Base-by-base conservation (phyloP, 2,888 invertebrate species). In the Ceriagrion tenellum region DNA sequence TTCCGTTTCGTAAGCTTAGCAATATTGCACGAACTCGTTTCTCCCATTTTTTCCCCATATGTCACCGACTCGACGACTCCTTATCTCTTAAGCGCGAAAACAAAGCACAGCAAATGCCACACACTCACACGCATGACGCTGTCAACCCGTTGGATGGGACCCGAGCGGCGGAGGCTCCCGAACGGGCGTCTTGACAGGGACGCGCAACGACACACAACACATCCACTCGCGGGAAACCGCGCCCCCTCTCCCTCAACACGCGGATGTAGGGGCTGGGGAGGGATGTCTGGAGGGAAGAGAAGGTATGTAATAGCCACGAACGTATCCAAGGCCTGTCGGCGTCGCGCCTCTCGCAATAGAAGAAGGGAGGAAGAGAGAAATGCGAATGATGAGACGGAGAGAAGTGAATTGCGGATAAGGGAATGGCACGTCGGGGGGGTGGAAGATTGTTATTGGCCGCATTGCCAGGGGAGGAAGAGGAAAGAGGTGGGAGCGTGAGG, bases 51-150 rank as follows among this genome's bases (percentile, higher is more conserved):
- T 69, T n/a, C 69, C n/a, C n/a, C 69, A n/a, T 23, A 6, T 59
- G 59, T 59, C 69, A 10, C 26, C n/a, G 69, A 26, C n/a, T 20
- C 18, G 23, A 69, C 69, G 69, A 12, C n/a, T n/a, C n/a, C 69
- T n/a, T 12, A 69, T 69, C 69, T 69, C n/a, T 69, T 12, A n/a
- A 69, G 69, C 69, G n/a, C 69, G 69, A 69, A 69, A 69, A n/a
- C 69, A 69, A 69, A 69, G n/a, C 69, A 69, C 26, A n/a, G n/a
- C 69, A 69, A n/a, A 69, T n/a, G 69, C 69, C 69, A 69, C 59
- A 59, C n/a, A n/a, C n/a, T n/a, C 69, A 69, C n/a, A n/a, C 69
- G n/a, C 69, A n/a, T n/a, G 12, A 26, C 12, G 69, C 69, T n/a
- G 69, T 69, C 69, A 69, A 12, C n/a, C 69, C 69, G 69, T n/a